Evolutionary conservation across 2,113 vertebrate species (phyloP).

Genomic region (Pao palembangensis): DNA sequence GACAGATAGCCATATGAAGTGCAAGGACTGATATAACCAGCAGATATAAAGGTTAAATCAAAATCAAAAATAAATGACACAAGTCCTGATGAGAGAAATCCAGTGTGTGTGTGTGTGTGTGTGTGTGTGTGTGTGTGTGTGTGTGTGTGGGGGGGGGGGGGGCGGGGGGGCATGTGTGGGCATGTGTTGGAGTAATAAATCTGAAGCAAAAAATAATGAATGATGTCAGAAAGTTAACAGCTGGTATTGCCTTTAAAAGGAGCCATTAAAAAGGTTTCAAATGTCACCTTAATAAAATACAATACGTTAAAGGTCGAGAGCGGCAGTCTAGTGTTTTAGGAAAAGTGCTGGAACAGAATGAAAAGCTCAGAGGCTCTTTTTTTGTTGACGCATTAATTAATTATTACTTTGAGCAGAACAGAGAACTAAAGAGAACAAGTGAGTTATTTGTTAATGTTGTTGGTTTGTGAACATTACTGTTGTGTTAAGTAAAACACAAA

Average conservation of each 20-base stretch:
- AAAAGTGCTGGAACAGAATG: not conserved
- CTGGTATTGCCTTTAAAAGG: slow-evolving; percentile 14
- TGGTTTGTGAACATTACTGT: slow-evolving; percentile 15
- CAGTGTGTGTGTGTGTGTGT: not conserved
- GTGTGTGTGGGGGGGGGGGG: too few relatives aligned
- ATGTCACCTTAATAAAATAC: too few relatives aligned
- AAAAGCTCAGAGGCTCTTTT: not conserved
- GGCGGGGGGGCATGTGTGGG: not conserved
- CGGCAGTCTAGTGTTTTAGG: too few relatives aligned
- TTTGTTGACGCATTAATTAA: not conserved
- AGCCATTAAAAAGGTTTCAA: not conserved
- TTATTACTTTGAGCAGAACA: not conserved
- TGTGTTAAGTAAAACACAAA: slow-evolving; percentile 28
- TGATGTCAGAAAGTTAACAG: slow-evolving; percentile 8
- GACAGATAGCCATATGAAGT: slow-evolving; percentile 38
- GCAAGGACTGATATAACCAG: slow-evolving; percentile 41
- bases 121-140: not conserved
- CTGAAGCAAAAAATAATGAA: slow-evolving; percentile 3
- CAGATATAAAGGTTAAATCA: slow-evolving; percentile 1
- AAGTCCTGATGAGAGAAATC: too few relatives aligned
- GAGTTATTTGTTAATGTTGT: slow-evolving; percentile 17
- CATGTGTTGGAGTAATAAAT: slow-evolving; percentile 6
- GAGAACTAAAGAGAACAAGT: slow-evolving; percentile 3
- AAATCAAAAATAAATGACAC: not conserved
- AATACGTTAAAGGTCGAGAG: too few relatives aligned